Evolutionary conservation across 2,113 vertebrate genomes (phyloP), one percentile per base, ranked within the genome.

Genomic region (Uria lomvia): DNA sequence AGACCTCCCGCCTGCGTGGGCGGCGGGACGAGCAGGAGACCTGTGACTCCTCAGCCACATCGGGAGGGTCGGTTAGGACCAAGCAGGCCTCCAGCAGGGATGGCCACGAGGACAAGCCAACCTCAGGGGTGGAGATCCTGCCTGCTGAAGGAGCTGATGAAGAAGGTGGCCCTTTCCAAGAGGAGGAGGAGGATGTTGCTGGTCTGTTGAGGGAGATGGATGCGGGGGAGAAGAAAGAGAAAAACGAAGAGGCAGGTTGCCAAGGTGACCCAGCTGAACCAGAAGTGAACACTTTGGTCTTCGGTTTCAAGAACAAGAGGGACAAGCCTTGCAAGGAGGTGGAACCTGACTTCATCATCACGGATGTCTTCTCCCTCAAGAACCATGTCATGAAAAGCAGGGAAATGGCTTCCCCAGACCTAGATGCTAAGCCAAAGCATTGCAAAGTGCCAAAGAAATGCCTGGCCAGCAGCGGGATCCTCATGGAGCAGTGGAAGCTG

Each of bases 401-500:
- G 77, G 96, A 97, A 74, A 77, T 95, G 53, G 63, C 96, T 26
- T 93, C 93, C 12, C 71, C 91, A 20, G 98, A 98, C 70, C 94
- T 98, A 0, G 98, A 99, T 77, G 98, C 98, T 53, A 98, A 99
- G 88, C 96, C 98, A 86, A 99, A 98, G 68, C 98, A 98, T 56
- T 98, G 98, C 76, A 98, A 98, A 95, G 94, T 98, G 19, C 96
- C 98, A 78, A 99, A 98, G 96, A 98, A 98, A 18, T 99, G 98
- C 81, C 90, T 98, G 15, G 97, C 98, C 5, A 95, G 97, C 2
- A 67, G 98, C 0, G 97, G 98, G 24, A 97, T 99, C 55, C 97
- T 99, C 79, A 98, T 98, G 5, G 98, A 99, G 73, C 98, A 99
- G 21, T 99, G 99, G 99, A 98, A 98, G 76, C 96, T 98, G 16